Base-by-base conservation (phyloP, 2,113 vertebrate species). In the Uria aalge region DNA sequence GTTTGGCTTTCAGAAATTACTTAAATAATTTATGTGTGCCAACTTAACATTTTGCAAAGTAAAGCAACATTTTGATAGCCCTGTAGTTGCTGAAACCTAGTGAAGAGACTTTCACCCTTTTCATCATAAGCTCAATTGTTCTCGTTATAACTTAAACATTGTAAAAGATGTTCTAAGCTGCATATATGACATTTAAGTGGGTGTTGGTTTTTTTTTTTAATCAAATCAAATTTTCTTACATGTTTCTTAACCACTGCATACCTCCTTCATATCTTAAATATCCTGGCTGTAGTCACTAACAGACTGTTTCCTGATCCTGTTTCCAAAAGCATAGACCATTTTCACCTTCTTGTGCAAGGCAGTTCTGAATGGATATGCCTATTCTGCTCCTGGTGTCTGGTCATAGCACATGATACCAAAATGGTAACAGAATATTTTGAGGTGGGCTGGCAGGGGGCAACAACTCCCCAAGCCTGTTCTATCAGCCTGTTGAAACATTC, bases 1-100 rank as follows among this genome's bases (percentile, higher is more conserved):
- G 67, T 89, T 92, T 71, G 60, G 82, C n/a, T 95, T 92, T 86
- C 71, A 96, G 74, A 81, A 94, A 94, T 69, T 20, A 48, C 36
- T 93, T 67, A 45, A 90, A 94, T 95, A 64, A 95, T 95, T 95
- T 83, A 77, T 60, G 52, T 29, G 32, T 62, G 38, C 80, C 73
- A 50, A 36, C 64, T 86, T 85, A 79, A 91, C 67, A 75, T 94
- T 97, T 91, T 81, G 88, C 89, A 83, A 93, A 96, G 73, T 50
- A 85, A 64, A 52, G 85, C 84, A 92, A 90, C 41, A 27, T 92
- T 95, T 82, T 90, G 64, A 86, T 92, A 93, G 86, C 43, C 68
- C 38, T 3, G 8, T 19, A 22, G 60, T 4, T 82, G 80, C 41
- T 78, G 71, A 68, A 89, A 73, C 47, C 57, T 53, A 24, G 29